A percentile compares a stretch with the other conserved stretches of the same genome.
Conservation (phyloP, 2,888 invertebrate genomes). For the Mimumesa dahlbomi region DNA sequence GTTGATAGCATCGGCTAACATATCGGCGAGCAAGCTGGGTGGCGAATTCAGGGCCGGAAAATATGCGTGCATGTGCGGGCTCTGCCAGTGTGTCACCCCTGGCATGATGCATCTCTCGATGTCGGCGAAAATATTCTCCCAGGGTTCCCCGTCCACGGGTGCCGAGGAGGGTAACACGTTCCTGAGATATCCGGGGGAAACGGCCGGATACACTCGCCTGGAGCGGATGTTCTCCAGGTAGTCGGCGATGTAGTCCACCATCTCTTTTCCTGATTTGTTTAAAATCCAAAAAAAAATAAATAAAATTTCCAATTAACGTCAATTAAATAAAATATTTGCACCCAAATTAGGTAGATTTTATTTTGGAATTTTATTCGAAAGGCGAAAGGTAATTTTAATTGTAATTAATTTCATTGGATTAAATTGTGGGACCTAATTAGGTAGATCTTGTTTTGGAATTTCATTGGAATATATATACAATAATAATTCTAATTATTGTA, state of each 20-base stretch:
- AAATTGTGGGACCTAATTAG: no score
- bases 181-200: conserved; percentile 96
- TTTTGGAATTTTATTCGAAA: no score
- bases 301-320: neutral
- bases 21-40: conserved; percentile 96
- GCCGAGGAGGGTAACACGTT: conserved; percentile 92
- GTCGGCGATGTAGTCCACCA: conserved; percentile 99
- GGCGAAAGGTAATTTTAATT: no score
- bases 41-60: conserved; percentile 97
- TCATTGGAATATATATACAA: no score
- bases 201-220: conserved; percentile 94
- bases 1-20: conserved; percentile 96
- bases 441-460: no score
- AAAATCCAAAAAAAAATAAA: no score
- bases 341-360: no score
- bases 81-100: conserved; percentile 98
- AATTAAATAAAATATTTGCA: neutral
- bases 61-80: conserved; percentile 99
- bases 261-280: conserved; percentile 98
- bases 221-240: conserved; percentile 95
- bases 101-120: conserved; percentile 98
- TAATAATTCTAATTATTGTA: no score
- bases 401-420: no score
- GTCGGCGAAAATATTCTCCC: conserved; percentile 95
- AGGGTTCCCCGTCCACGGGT: conserved; percentile 92